A percentile compares a stretch with the other conserved stretches of the same genome.
phyloP scores from a whole-genome alignment of 2,888 invertebrate species.

The Stratiomys singularior region DNA sequence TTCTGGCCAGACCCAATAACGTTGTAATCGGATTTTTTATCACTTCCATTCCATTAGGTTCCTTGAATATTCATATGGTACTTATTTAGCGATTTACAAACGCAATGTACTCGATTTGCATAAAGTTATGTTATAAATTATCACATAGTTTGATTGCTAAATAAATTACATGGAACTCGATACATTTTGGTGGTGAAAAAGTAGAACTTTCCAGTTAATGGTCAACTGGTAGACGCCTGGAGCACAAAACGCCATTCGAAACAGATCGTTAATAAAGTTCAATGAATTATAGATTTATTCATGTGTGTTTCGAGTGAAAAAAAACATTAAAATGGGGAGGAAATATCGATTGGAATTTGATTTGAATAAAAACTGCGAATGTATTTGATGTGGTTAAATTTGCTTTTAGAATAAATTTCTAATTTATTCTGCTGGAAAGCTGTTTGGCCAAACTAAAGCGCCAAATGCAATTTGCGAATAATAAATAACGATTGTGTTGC shows the following conservation, averaged over 20 bases:
- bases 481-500: too few species aligned
- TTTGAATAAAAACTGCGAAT: too few species aligned
- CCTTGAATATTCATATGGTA: background rate
- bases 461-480: too few species aligned
- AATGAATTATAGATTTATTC: conserved; percentile 3
- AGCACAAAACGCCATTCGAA: background rate
- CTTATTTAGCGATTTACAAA: background rate
- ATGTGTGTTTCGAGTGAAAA: background rate
- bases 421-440: too few species aligned
- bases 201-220: background rate
- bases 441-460: too few species aligned
- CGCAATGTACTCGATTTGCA: background rate
- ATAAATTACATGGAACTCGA: background rate
- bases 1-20: background rate
- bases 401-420: too few species aligned
- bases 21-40: background rate
- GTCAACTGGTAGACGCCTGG: background rate
- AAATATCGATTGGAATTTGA: too few species aligned
- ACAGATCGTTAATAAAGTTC: background rate
- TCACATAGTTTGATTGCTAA: background rate
- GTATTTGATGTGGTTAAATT: too few species aligned
- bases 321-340: too few species aligned
- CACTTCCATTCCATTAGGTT: background rate
- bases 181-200: background rate
- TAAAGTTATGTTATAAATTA: conserved; percentile 6